Evolutionary conservation across 1,140 invertebrate species (phyloP).

Genomic region (Arctopsyche grandis): DNA sequence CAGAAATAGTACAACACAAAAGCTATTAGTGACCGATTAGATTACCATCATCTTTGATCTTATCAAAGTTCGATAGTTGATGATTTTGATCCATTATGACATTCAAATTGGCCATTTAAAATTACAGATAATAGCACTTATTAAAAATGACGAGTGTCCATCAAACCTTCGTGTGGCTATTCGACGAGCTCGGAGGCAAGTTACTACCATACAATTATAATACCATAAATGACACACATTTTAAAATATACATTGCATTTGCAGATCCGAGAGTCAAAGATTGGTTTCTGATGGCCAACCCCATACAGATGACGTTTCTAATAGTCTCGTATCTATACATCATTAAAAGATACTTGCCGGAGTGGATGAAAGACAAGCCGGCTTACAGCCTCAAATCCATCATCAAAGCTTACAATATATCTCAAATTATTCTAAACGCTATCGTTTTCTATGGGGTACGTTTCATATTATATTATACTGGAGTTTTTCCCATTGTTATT

Average conservation of each 20-base stretch:
- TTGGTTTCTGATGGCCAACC: slow-evolving; percentile 68
- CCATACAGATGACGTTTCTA: slow-evolving; percentile 65
- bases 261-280: slow-evolving; percentile 71
- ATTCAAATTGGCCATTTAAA: too few relatives aligned
- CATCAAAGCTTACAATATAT: slow-evolving; percentile 63
- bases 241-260: slow-evolving; percentile 14
- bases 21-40: too few relatives aligned
- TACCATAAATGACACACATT: neutral
- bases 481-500: too few relatives aligned
- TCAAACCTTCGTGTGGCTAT: slow-evolving; percentile 57
- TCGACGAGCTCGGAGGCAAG: slow-evolving; percentile 61
- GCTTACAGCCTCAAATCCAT: slow-evolving; percentile 59
- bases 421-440: slow-evolving; percentile 61
- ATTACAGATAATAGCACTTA: too few relatives aligned
- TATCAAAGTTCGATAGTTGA: too few relatives aligned
- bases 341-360: slow-evolving; percentile 72
- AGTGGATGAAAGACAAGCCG: slow-evolving; percentile 59
- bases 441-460: slow-evolving; percentile 62
- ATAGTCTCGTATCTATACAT: slow-evolving; percentile 73
- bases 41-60: too few relatives aligned
- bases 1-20: too few relatives aligned
- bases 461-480: slow-evolving; percentile 32
- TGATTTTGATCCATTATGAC: too few relatives aligned
- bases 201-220: neutral
- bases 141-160: neutral